Evolutionary conservation across 2,888 invertebrate species (phyloP), one percentile per base, ranked within the genome.

Genomic region (Amphipoea lucens): DNA sequence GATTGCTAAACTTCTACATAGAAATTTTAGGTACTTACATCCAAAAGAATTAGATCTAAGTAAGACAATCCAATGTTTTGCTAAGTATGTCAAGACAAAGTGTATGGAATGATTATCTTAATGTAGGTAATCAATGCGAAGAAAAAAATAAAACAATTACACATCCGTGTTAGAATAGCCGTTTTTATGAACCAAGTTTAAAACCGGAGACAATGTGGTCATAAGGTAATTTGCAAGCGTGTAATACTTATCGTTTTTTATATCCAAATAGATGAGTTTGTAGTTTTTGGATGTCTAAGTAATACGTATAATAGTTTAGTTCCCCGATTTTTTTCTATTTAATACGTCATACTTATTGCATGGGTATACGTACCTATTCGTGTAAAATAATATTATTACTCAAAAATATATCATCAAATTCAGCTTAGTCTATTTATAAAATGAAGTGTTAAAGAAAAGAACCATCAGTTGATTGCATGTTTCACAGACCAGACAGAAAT

Each of bases 151-250:
- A 79, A 73, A 73, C 71, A 74, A 62, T 84, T 63, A 79, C 70
- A 81, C 75, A 88, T 88, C 88, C 88, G 87, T 82, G 82, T 85
- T 78, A 74, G 67, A 88, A 87, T 79, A 75, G 79, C 69, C n/a
- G 79, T 72, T 79, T 80, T 83, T 81, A 72, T 71, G 48, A 74
- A 63, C 29, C 54, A 69, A 69, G 76, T n/a, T 85, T 75, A 86
- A 79, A 81, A 68, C 62, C 67, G 68, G 69, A 88, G 78, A 88
- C 88, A 88, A 88, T 83, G 85, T 77, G 68, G 75, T 87, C 76
- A 83, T 81, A 79, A 78, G 75, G 80, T 69, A 81, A 88, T 88
- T 86, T 86, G 73, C 65, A 48, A 79, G 63, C 75, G 65, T 57
- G 69, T 82, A 84, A 84, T 80, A 48, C 12, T 48, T 12, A 78